phyloP scores from a whole-genome alignment of 1,140 invertebrate genomes.

The Hylaeus volcanicus region DNA sequence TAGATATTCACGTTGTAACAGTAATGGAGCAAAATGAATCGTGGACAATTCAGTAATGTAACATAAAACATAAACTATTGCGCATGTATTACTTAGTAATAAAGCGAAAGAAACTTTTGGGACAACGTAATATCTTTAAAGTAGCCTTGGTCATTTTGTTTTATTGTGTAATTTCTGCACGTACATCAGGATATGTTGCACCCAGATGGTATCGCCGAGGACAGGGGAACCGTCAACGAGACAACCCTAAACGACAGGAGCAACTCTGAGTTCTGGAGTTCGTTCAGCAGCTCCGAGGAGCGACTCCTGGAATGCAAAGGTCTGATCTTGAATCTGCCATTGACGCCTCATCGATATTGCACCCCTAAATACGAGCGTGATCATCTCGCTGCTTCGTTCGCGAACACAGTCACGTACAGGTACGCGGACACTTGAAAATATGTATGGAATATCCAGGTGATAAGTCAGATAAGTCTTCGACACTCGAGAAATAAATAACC shows the following conservation, averaged over 20 bases:
- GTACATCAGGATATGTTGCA: constrained; percentile 66
- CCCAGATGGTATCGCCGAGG: constrained; percentile 84
- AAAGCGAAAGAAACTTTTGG: no score
- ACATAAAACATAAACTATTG: no score
- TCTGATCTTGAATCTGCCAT: constrained; percentile 86
- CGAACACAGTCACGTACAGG: constrained; percentile 85
- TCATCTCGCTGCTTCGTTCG: constrained; percentile 79
- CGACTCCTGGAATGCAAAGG: constrained; percentile 87
- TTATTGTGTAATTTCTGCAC: background rate
- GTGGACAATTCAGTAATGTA: no score
- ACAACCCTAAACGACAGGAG: constrained; percentile 84
- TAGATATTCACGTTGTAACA: no score
- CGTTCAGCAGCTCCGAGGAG: constrained; percentile 89
- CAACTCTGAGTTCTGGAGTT: constrained; percentile 89
- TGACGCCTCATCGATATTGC: constrained; percentile 84
- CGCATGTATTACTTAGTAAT: no score
- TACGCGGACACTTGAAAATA: constrained; percentile 60
- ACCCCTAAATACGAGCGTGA: constrained; percentile 73
- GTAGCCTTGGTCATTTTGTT: background rate
- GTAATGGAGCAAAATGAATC: no score
- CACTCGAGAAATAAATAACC: background rate
- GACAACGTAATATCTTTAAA: no score
- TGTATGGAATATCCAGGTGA: background rate
- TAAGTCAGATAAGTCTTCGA: background rate
- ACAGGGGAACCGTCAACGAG: constrained; percentile 83